These are phyloP conservation scores for Takifugu bimaculatus DNA, from an alignment of 2,113 vertebrate genomes.

Conservation along the genomic window DNA sequence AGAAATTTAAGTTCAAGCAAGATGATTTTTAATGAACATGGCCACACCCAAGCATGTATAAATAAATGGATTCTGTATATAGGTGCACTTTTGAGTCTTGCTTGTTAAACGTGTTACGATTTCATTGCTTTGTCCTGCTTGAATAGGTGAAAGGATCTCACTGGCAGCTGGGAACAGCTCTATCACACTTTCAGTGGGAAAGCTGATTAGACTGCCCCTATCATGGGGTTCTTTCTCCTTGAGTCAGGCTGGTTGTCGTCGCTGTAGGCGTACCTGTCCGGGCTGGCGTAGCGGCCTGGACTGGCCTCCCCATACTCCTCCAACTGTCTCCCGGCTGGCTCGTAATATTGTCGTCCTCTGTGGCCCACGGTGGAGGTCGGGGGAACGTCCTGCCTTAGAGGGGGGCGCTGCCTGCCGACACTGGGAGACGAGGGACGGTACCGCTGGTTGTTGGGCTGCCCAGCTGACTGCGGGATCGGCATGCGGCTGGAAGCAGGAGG, in stretches of 20 bases:
- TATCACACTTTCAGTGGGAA: too few relatives aligned
- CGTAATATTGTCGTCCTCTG: conserved; percentile 67
- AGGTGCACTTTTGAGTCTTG: not conserved
- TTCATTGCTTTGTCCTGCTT: not conserved
- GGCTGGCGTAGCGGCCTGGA: conserved; percentile 46
- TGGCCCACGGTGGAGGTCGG: conserved; percentile 70
- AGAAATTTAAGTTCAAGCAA: conserved; percentile 9
- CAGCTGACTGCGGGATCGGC: conserved; percentile 53
- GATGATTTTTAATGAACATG: conserved; percentile 2
- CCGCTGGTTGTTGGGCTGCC: conserved; percentile 57
- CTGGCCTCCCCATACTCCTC: conserved; percentile 67
- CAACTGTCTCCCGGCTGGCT: conserved; percentile 35
- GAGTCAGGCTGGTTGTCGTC: conserved; percentile 77
- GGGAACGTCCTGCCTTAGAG: conserved; percentile 80
- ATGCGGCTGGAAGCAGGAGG: conserved; percentile 15
- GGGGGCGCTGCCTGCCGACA: conserved; percentile 64
- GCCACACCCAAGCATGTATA: conserved; percentile 8
- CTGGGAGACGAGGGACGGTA: conserved; percentile 64
- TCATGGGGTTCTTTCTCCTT: conserved; percentile 85
- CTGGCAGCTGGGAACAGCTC: not conserved
- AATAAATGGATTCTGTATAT: not conserved
- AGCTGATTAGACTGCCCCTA: conserved; percentile 80
- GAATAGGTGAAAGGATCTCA: not conserved
- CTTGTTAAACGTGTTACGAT: conserved; percentile 21
- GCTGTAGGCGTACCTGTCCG: conserved; percentile 34